Evolutionary conservation across 2,113 vertebrate species (phyloP).

Genomic region (Varanus salvator): DNA sequence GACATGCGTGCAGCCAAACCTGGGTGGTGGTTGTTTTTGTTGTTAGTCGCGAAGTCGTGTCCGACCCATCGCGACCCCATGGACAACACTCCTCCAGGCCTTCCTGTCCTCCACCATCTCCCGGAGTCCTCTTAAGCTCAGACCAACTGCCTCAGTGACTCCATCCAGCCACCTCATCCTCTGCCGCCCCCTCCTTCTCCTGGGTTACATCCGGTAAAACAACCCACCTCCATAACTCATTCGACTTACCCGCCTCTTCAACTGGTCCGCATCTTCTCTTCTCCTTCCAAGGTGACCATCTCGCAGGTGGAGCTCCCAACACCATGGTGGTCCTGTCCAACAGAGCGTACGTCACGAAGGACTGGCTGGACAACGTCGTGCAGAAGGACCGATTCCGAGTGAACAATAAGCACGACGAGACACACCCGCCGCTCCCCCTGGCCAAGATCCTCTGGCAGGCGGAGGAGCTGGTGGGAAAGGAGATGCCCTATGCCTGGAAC

Average conservation of each 20-base stretch:
- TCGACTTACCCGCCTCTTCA: no score
- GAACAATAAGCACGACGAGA: constrained; percentile 78
- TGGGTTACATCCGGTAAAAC: not conserved
- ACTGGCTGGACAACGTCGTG: constrained; percentile 71
- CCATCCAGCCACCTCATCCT: no score
- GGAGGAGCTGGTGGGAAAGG: constrained; percentile 48
- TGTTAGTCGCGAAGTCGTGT: no score
- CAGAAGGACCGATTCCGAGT: constrained; percentile 64
- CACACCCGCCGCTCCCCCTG: constrained; percentile 55
- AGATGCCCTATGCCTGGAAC: constrained; percentile 68
- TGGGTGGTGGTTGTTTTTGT: no score
- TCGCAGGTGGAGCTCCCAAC: constrained; percentile 52
- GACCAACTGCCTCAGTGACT: no score
- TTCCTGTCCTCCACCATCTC: no score
- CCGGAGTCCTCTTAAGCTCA: no score
- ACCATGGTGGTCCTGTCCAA: constrained; percentile 69
- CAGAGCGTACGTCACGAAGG: constrained; percentile 73
- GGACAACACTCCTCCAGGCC: no score
- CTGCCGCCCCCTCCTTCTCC: no score
- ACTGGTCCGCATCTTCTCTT: not conserved
- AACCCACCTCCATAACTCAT: not conserved
- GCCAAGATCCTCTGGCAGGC: constrained; percentile 71
- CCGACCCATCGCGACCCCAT: no score
- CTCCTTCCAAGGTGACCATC: constrained; percentile 61
- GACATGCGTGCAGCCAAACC: no score